A percentile compares a stretch with the other conserved stretches of the same genome.
Conservation (phyloP, 2,113 vertebrate genomes). For the Phaethon lepturus region DNA sequence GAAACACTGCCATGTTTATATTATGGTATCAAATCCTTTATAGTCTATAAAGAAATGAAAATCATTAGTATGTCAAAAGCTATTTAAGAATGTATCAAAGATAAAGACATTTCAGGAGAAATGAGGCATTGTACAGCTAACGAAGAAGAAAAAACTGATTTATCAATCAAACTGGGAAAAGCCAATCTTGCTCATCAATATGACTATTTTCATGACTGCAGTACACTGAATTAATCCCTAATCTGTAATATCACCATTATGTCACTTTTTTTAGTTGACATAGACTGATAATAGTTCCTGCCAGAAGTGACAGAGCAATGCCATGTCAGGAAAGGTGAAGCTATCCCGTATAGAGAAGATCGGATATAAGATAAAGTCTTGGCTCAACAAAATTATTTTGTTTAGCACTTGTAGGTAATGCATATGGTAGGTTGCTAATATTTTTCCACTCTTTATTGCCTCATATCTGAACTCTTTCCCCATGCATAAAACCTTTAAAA, state of each 20-base stretch:
- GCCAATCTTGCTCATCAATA: neutral
- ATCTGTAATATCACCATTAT: neutral
- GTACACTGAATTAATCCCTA: neutral
- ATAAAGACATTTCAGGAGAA: neutral
- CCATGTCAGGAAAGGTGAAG: neutral
- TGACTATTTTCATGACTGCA: neutral
- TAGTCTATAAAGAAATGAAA: neutral
- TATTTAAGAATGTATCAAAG: neutral
- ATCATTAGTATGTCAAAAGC: neutral
- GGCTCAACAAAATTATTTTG: neutral
- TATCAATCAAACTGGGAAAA: neutral
- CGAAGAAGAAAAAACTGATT: neutral
- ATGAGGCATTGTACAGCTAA: neutral
- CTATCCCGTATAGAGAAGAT: neutral
- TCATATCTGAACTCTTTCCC: neutral
- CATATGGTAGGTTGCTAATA: neutral
- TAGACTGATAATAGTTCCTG: neutral
- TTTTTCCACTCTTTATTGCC: neutral
- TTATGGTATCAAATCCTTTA: neutral
- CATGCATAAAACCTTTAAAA: neutral
- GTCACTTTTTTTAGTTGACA: neutral
- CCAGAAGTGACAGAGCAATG: neutral
- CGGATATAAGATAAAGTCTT: neutral
- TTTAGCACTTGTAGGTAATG: neutral
- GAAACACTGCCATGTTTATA: neutral